Base-by-base conservation (phyloP, 2,888 invertebrate genomes). In the Incurvaria masculella region DNA sequence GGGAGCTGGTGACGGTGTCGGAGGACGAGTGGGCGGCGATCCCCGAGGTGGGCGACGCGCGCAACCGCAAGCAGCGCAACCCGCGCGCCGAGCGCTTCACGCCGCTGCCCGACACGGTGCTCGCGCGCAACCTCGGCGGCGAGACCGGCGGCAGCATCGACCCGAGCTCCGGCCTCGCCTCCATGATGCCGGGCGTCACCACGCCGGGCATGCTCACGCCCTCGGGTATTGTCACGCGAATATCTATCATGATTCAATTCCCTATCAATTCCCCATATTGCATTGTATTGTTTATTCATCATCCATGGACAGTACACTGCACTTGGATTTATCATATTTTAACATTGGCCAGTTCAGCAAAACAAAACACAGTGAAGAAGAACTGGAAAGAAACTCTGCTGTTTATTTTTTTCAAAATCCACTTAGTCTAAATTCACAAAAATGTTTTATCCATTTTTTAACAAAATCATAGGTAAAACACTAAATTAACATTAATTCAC, bases 21-120 rank as follows among this genome's bases (percentile, higher is more conserved):
- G 91, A 92, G 59, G 94, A 94, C 51, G 97, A 99, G 64, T 99
- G 99, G 99, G 87, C 91, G 46, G 92, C 89, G 44, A 89, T 99
- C 53, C 99, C 99, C 0, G 99, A 99, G 75, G 99, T 99, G 0
- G 99, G 99, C n/a, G 99, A 99, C 70, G 94, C 95, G 8, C 83
- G 99, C 55, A 99, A 97, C 69, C 87, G 96, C 48, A 96, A 96
- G 62, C 96, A 97, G 63, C 81, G 99, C 39, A 97, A 97, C 72
- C 94, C 97, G 0, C 80, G 97, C 45, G 87, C 92, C 0, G 99
- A 99, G 65, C 96, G 94, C 75, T 97, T 96, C 62, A 99, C 99
- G 0, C 98, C 99, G 0, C 70, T 99, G 44, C 98, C 99, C 1
- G 99, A 99, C 66, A 96, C 97, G 61, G 89, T 99, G 3, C 69